These are phyloP conservation scores for Acanthisitta chloris DNA, from an alignment of 2,113 vertebrate genomes.

Conservation along the genomic window DNA sequence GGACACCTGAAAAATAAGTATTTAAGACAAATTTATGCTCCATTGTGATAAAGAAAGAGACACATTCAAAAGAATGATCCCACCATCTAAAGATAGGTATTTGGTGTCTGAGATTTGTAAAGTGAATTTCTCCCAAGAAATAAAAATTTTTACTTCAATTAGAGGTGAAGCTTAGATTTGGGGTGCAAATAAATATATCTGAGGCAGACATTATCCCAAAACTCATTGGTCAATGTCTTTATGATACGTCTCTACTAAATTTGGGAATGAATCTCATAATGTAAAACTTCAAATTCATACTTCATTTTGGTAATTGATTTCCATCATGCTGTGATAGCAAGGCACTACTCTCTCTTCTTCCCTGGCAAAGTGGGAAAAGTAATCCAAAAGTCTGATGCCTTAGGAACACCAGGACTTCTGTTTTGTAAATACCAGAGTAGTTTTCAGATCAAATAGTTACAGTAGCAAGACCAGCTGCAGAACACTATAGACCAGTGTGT, in stretches of 20 bases:
- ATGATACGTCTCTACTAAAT: neutral
- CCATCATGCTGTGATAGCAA: neutral
- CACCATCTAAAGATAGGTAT: neutral
- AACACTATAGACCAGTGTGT: neutral
- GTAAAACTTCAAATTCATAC: neutral
- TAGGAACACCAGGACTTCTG: neutral
- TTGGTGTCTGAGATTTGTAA: neutral
- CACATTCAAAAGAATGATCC: neutral
- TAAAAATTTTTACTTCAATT: neutral
- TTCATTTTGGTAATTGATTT: neutral
- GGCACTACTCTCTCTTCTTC: neutral
- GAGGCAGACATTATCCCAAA: neutral
- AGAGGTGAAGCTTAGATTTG: neutral
- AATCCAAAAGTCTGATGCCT: neutral
- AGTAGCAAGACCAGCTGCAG: neutral
- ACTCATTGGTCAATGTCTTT: neutral
- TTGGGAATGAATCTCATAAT: neutral
- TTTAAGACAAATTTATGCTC: neutral
- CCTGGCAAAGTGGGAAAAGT: neutral
- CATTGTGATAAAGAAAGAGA: neutral
- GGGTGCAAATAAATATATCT: neutral
- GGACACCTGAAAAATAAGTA: neutral
- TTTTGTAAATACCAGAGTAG: neutral
- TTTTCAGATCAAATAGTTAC: neutral
- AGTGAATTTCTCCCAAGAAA: neutral